Conservation (phyloP, 2,113 vertebrate genomes). For the Eurystomus gularis region DNA sequence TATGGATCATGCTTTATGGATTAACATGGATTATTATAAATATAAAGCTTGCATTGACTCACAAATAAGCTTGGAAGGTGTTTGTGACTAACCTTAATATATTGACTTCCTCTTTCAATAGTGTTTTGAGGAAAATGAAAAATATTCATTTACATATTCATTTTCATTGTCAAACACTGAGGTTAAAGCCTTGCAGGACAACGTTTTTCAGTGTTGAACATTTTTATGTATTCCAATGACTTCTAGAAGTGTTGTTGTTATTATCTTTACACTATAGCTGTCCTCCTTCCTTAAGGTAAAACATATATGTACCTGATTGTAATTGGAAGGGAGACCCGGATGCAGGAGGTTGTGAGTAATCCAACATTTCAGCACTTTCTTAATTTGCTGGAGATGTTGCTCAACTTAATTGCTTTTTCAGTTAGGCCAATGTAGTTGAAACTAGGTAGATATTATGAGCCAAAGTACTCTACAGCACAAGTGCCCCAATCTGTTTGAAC, state of each 20-base stretch:
- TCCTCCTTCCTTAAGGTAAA: neutral
- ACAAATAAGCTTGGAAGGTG: slow-evolving; percentile 14
- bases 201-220: neutral
- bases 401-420: neutral
- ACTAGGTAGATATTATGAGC: neutral
- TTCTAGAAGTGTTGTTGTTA: neutral
- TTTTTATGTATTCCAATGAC: slow-evolving; percentile 17
- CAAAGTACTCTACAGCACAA: neutral
- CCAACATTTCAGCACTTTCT: neutral
- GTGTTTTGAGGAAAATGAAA: neutral
- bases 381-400: neutral
- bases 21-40: neutral
- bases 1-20: neutral
- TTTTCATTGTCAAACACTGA: slow-evolving; percentile 30
- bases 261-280: neutral
- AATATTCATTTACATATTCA: slow-evolving; percentile 4
- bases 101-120: slow-evolving; percentile 21
- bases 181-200: neutral
- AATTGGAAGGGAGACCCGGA: neutral
- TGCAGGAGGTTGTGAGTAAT: neutral
- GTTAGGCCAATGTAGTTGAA: neutral
- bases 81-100: slow-evolving; percentile 1
- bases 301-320: neutral
- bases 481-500: neutral
- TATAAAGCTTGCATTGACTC: neutral